These are phyloP conservation scores for Vanessa tameamea DNA, from an alignment of 1,140 invertebrate genomes.

Conservation along the genomic window DNA sequence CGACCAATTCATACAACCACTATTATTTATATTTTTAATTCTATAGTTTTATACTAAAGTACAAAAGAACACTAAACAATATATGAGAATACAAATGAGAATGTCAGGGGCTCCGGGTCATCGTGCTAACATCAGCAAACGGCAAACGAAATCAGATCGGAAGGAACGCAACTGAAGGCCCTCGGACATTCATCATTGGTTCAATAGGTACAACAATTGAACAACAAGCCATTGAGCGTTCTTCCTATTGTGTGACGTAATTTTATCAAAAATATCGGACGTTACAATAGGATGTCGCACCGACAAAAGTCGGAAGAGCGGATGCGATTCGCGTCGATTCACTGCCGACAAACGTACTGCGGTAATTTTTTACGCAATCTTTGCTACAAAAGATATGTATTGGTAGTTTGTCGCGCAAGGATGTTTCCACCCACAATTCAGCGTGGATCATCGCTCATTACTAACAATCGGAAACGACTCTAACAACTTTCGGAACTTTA, in stretches of 20 bases:
- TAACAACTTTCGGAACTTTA: conserved; percentile 71
- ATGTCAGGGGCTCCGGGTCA: conserved; percentile 4
- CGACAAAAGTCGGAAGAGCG: conserved; percentile 79
- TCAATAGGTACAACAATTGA: conserved; percentile 75
- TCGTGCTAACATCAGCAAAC: conserved; percentile 57
- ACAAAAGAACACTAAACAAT: too few relatives aligned
- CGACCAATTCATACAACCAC: too few relatives aligned
- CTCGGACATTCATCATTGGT: conserved; percentile 68
- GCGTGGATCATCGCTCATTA: conserved; percentile 69
- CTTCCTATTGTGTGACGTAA: conserved; percentile 72
- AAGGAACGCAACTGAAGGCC: conserved; percentile 55
- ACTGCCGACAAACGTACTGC: conserved; percentile 61
- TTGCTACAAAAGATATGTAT: conserved; percentile 52
- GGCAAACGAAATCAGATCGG: conserved; percentile 61
- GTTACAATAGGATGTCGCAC: conserved; percentile 60
- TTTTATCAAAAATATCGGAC: conserved; percentile 78
- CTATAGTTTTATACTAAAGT: too few relatives aligned
- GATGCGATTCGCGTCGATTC: conserved; percentile 77
- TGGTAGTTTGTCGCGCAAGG: conserved; percentile 63
- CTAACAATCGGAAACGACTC: conserved; percentile 75
- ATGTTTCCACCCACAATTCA: conserved; percentile 78
- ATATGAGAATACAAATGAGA: too few relatives aligned
- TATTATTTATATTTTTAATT: too few relatives aligned
- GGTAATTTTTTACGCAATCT: conserved; percentile 69
- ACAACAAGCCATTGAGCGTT: conserved; percentile 70